Evolutionary conservation across 2,113 vertebrate genomes (phyloP), one percentile per base, ranked within the genome.

Genomic region (Odobenus rosmarus): DNA sequence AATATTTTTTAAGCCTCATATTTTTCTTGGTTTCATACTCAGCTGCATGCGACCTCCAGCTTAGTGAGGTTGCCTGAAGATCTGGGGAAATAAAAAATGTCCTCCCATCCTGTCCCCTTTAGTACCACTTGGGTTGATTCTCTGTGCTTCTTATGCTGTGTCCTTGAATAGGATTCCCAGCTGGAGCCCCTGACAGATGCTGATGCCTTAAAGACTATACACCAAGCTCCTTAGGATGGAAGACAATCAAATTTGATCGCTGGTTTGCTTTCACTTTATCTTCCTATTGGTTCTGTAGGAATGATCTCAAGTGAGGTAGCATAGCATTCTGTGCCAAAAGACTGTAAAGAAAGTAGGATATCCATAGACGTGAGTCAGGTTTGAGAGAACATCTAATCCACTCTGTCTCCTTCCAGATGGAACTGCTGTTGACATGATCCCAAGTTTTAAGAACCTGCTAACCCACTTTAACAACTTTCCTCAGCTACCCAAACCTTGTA

Each of bases 71-170:
- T 81, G 71, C 69, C 72, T 10, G 46, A 59, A 71, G 88, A 59
- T 33, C 64, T 85, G 77, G 88, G 64, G 71, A 76, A 97, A 92
- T 92, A 89, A 97, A 95, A 26, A 21, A n/a, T 77, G 36, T 49
- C 14, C 31, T 84, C 55, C 74, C 39, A 5, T 42, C 9, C 24
- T 79, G 69, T 62, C 55, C 16, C 87, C 57, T 80, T 84, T 33
- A 26, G 69, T 72, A 3, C 64, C 33, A 4, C 28, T 42, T 39
- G 76, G 39, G 36, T 77, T n/a, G 31, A 7, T 67, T 0, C 0
- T 39, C 71, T 94, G 33, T 39, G 36, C 69, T 36, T 67, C 53
- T 33, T 53, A 2, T 3, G 15, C n/a, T 0, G 5, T 21, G 46
- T 42, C 72, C 36, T 57, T 59, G 57, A 18, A 55, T 14, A 53